Evolutionary conservation across 2,888 invertebrate genomes (phyloP), one percentile per base, ranked within the genome.

Genomic region (Amblyjoppa proteus): DNA sequence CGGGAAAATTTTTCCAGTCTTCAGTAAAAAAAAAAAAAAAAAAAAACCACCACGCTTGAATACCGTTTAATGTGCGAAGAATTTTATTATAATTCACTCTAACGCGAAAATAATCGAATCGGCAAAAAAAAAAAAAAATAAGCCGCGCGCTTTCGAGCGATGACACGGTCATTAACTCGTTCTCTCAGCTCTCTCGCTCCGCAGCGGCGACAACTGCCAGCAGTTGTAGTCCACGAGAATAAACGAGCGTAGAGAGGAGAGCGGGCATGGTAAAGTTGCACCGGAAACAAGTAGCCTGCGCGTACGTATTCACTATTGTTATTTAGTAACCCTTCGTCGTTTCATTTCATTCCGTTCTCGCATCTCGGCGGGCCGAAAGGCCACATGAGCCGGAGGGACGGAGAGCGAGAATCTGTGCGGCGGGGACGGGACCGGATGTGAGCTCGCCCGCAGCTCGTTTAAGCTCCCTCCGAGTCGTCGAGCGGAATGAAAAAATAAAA

Each of bases 241-340:
- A 41, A 68, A 34, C 71, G 71, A 81, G 58, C 77, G 81, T 49
- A 6, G 69, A 78, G 69, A 78, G n/a, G 20, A 25, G 70, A 51
- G 70, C 45, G 70, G 68, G 69, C n/a, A 45, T 38, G 20, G 49
- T 73, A 85, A 83, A 38, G 53, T 61, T 51, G 80, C 90, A 91
- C 92, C 92, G 93, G 93, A 94, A 93, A 92, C 90, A 92, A 93
- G 91, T 45, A 92, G 89, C 89, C 90, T 90, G 91, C 92, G 92
- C 92, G 91, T 91, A 92, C 92, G 92, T 93, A 92, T 93, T 90
- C 91, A 92, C 92, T 90, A 93, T 93, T 93, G 93, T 93, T 92
- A 92, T 92, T 92, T 92, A 92, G 91, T 91, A 91, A 91, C 91
- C 92, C 92, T 92, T 90, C 83, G 89, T 45, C 45, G 90, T 93